These are phyloP conservation scores for Coptotermes formosanus DNA, from an alignment of 1,140 invertebrate genomes.

Conservation along the genomic window DNA sequence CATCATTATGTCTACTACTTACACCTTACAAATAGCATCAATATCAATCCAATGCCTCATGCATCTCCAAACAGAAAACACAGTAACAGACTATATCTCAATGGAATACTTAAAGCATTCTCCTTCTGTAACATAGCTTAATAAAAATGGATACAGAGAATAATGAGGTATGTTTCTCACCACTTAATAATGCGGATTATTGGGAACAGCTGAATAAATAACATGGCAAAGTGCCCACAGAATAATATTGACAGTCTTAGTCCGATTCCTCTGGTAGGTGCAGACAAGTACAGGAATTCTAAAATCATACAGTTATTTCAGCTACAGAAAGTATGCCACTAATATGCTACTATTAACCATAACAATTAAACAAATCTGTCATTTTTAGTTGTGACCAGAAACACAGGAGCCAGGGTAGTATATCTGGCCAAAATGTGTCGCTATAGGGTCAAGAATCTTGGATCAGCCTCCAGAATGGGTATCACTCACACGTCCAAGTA, in stretches of 20 bases:
- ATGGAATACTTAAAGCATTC: conserved; percentile 9
- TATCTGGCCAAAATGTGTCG: too few relatives aligned
- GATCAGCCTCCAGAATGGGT: too few relatives aligned
- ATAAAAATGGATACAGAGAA: conserved; percentile 15
- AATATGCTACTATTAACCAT: too few relatives aligned
- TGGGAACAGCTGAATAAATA: neutral
- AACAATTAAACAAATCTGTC: too few relatives aligned
- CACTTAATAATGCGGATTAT: neutral
- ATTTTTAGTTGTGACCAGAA: too few relatives aligned
- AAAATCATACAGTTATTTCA: too few relatives aligned
- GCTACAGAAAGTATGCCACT: too few relatives aligned
- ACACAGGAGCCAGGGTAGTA: too few relatives aligned
- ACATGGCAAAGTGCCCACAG: neutral
- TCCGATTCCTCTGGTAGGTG: too few relatives aligned
- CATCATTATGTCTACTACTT: neutral
- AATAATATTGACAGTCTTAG: conserved; percentile 2
- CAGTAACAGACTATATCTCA: neutral
- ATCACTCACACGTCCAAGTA: too few relatives aligned
- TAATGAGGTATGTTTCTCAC: neutral
- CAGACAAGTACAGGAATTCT: too few relatives aligned
- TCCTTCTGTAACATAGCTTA: neutral
- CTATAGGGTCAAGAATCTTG: too few relatives aligned
- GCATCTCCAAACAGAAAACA: neutral
- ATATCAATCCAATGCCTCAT: neutral
- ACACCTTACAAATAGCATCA: neutral